Conservation (phyloP, 2,113 vertebrate genomes). For the Ceyx cyanopectus region DNA sequence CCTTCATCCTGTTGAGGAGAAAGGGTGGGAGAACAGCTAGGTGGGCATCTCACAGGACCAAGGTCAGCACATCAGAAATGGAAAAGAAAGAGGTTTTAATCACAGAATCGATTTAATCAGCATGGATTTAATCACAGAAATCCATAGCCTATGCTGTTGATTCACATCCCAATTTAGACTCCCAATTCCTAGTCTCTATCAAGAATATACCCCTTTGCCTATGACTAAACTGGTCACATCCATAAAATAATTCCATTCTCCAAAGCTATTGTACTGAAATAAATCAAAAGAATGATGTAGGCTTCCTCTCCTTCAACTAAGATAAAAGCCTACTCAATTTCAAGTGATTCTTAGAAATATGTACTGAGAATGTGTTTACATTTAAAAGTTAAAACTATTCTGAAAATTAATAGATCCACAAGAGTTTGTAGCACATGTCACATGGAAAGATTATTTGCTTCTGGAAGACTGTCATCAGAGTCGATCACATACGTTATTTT, state of each 20-base stretch:
- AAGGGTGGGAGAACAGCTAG: background rate
- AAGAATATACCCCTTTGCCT: background rate
- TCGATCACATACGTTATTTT: background rate
- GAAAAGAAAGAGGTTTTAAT: background rate
- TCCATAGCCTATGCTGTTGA: background rate
- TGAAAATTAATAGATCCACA: background rate
- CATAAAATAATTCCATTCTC: background rate
- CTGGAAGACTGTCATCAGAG: background rate
- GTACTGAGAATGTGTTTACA: background rate
- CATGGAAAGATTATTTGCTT: background rate
- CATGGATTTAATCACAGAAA: background rate
- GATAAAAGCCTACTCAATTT: background rate
- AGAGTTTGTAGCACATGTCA: background rate
- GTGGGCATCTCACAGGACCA: background rate
- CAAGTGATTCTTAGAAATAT: background rate
- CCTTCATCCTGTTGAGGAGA: background rate
- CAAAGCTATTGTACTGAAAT: background rate
- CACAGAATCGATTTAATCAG: background rate
- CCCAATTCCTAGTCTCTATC: background rate
- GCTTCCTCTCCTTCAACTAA: background rate
- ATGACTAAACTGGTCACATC: background rate
- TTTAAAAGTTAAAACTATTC: background rate
- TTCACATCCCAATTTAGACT: background rate
- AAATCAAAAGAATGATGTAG: background rate
- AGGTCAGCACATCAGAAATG: background rate